phyloP scores from a whole-genome alignment of 2,113 vertebrate species.

The Emydura subglobosa region DNA sequence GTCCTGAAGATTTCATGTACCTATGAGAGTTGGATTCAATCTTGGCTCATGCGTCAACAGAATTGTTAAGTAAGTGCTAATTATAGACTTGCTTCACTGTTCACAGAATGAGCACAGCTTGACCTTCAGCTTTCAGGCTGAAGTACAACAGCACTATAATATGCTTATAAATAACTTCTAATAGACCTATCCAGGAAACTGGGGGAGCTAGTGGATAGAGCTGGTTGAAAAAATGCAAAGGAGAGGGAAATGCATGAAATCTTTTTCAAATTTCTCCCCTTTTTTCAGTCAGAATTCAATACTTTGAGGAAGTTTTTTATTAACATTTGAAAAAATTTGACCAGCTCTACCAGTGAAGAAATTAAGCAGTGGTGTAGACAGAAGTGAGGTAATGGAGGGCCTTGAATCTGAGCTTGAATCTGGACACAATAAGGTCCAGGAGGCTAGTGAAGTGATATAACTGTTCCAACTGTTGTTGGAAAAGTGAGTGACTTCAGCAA shows the following conservation, averaged over 20 bases:
- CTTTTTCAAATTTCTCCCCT: neutral
- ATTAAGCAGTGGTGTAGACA: neutral
- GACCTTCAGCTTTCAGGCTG: constrained; percentile 56
- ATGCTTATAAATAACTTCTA: constrained; percentile 71
- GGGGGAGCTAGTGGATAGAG: neutral
- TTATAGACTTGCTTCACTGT: constrained; percentile 41
- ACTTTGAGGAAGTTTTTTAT: neutral
- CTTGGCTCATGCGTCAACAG: constrained; percentile 32
- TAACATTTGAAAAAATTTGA: neutral
- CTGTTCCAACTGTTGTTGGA: too few species aligned
- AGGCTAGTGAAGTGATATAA: too few species aligned
- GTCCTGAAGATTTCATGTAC: neutral
- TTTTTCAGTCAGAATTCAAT: neutral
- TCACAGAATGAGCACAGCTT: rapidly evolving
- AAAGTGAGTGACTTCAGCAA: too few species aligned
- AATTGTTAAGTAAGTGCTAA: constrained; percentile 68
- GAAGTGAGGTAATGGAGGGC: neutral
- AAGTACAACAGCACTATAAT: constrained; percentile 30
- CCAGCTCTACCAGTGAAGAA: neutral
- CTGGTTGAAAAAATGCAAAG: neutral
- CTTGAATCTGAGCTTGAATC: too few species aligned
- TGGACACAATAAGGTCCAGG: too few species aligned
- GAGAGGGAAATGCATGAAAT: neutral
- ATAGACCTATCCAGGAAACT: neutral
- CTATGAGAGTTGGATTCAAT: neutral